Conservation (phyloP, 2,888 invertebrate genomes). For the Cenopis cana region DNA sequence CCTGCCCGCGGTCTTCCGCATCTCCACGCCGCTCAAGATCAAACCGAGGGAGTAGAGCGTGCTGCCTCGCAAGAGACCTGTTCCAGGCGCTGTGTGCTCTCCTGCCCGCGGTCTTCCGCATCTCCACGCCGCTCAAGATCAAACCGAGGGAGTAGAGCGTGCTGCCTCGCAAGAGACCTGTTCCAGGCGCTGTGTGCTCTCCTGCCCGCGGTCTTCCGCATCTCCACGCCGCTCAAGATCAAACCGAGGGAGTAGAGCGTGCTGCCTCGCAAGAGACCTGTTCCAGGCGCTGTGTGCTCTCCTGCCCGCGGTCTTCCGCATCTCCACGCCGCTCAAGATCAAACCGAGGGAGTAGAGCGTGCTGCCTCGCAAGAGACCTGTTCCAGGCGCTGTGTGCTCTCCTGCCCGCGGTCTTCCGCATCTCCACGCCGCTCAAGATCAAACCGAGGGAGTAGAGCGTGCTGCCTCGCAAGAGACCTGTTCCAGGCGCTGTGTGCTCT, state of each 20-base stretch:
- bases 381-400: constrained; percentile 91
- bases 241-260: constrained; percentile 79
- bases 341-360: constrained; percentile 79
- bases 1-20: constrained; percentile 96
- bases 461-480: too few relatives aligned
- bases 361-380: too few relatives aligned
- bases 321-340: constrained; percentile 96
- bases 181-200: constrained; percentile 91
- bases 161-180: too few relatives aligned
- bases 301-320: too few relatives aligned
- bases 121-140: constrained; percentile 96
- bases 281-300: constrained; percentile 91
- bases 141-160: constrained; percentile 69
- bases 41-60: constrained; percentile 82
- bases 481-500: constrained; percentile 91
- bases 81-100: constrained; percentile 90
- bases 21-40: constrained; percentile 96
- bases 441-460: constrained; percentile 79
- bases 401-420: too few relatives aligned
- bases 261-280: too few relatives aligned
- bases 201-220: too few relatives aligned
- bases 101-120: constrained; percentile 96
- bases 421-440: constrained; percentile 96
- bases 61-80: constrained; percentile 92
- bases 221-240: constrained; percentile 96